Base-by-base conservation (phyloP, 2,797 vertebrate genomes). In the Prunella strophiata region DNA sequence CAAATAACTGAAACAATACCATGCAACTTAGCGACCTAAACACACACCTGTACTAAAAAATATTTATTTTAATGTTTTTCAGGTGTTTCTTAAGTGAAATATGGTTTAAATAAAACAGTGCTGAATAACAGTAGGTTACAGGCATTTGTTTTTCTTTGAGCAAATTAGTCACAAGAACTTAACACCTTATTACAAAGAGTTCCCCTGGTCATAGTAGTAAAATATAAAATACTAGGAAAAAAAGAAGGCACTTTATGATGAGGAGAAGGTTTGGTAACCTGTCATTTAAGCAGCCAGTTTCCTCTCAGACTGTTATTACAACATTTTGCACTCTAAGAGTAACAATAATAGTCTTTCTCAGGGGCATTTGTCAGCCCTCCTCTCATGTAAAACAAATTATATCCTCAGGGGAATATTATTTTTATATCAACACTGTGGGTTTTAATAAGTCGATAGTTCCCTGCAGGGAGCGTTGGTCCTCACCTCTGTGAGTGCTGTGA, bases 331-430 rank as follows among this genome's bases (percentile, higher is more conserved):
- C 70, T 92, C 65, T 57, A 93, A 68, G 29, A 78, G 58, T 73
- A 95, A 57, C 58, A 86, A 43, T 88, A 89, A 68, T 9, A 78
- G 47, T 59, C 62, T 88, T 92, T 91, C 82, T 88, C 11, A 23
- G 51, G 45, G 51, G 27, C 62, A 82, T 91, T 86, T 92, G 29
- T 91, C 85, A 94, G 66, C 61, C 54, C 22, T 93, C 38, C 65
- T 96, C 47, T 89, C 80, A 83, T 2, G 0, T 54, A 83, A 86
- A 91, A 95, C 54, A 85, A 92, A 95, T 93, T 75, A 93, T 50
- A 43, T 86, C 83, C 45, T 70, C 52, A 3, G 38, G 76, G 51
- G n/a, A 82, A 77, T 87, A 82, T 63, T 68, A 88, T 84, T 87
- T 94, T 96, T 91, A 52, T 92, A 88, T 50, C 51, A 85, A 55